Evolutionary conservation across 2,113 vertebrate genomes (phyloP).

Genomic region (Tupaia tana): DNA sequence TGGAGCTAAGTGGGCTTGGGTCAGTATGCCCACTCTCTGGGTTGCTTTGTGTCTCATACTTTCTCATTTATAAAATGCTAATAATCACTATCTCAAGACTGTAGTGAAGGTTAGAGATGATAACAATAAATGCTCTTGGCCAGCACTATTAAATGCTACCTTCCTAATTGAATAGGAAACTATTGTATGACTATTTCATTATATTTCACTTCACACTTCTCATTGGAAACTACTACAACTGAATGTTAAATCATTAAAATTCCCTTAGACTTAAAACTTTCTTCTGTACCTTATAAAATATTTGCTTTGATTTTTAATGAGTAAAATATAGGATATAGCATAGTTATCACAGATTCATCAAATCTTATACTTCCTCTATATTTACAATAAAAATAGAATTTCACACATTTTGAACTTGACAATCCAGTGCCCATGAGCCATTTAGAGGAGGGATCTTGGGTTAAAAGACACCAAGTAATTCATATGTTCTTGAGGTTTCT

Average conservation of each 20-base stretch:
- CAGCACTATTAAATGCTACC: neutral
- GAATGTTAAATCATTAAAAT: neutral
- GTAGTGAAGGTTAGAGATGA: neutral
- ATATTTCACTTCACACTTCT: neutral
- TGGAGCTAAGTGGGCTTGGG: neutral
- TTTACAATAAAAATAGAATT: conserved; percentile 9
- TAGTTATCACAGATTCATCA: neutral
- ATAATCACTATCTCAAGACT: neutral
- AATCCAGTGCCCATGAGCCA: neutral
- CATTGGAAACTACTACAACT: neutral
- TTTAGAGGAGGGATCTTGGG: neutral
- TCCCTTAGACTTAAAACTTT: neutral
- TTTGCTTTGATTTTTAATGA: conserved; percentile 11
- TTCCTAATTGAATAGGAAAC: neutral
- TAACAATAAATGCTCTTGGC: neutral
- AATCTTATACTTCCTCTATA: neutral
- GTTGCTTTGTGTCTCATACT: neutral
- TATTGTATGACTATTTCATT: neutral
- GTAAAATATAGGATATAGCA: neutral
- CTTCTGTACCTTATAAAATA: neutral
- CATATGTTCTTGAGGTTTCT: neutral
- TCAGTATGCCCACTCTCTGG: neutral
- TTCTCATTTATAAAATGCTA: neutral
- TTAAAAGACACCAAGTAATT: neutral
- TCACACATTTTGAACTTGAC: neutral